Conservation (phyloP, 2,888 invertebrate species). For the Drosophila macrothrix region DNA sequence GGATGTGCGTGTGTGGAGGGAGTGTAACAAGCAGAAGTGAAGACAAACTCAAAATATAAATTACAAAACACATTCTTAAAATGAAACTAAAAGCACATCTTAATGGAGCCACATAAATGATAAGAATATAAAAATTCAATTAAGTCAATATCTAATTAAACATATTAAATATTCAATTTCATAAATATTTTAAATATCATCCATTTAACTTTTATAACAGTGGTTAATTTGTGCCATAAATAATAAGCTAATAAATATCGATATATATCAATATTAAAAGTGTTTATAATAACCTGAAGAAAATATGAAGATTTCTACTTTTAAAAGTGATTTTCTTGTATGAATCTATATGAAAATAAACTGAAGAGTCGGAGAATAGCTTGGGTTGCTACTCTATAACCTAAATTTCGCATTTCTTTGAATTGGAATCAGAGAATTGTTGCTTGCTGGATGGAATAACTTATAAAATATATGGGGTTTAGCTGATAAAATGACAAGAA, state of each 20-base stretch:
- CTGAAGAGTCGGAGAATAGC: not conserved
- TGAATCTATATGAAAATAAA: not conserved
- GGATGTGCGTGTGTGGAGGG: conserved; percentile 9
- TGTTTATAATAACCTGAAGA: not conserved
- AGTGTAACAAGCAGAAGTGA: not conserved
- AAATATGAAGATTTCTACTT: not conserved
- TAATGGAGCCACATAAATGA: not conserved
- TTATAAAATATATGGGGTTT: not conserved
- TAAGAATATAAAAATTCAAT: not conserved
- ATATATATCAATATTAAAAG: not conserved
- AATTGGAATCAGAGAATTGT: not conserved
- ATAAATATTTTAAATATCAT: no score
- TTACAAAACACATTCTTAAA: not conserved
- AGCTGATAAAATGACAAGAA: not conserved
- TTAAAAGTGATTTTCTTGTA: not conserved
- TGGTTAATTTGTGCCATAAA: not conserved
- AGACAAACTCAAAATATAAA: not conserved
- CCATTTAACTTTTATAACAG: no score
- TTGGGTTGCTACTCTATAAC: not conserved
- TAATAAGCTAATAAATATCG: not conserved
- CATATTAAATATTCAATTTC: not conserved
- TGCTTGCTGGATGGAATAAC: no score
- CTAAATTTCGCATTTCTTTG: not conserved
- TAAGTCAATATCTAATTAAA: not conserved
- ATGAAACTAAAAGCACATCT: not conserved